Base-by-base conservation (phyloP, 2,113 vertebrate species). In the Mesocricetus auratus region DNA sequence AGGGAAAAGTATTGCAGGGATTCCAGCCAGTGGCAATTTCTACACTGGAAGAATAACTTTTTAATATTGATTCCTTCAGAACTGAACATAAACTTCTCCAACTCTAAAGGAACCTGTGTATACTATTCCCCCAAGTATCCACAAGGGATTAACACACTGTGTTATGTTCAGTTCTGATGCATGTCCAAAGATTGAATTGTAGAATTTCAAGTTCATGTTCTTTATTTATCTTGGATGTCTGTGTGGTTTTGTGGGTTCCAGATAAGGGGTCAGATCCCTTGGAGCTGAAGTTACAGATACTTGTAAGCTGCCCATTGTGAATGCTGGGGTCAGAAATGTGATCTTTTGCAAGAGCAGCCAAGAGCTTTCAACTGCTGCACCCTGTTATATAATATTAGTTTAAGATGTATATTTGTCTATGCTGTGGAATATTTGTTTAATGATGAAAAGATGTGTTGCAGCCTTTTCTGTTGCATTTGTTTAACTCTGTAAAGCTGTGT, bases 41-140 rank as follows among this genome's bases (percentile, higher is more conserved):
- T 36, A 91, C 8, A 77, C 45, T 86, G 71, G 22, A 89, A 81
- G 2, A 86, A 92, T 26, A 47, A 53, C 31, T 85, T 74, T 86
- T 92, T 82, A 82, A 58, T 45, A 90, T 21, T 69, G 86, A 56
- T 56, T 15, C 89, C 45, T 91, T 86, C 77, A 94, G 94, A 96
- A 42, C 26, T 42, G 29, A 90, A 75, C 24, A 88, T 16, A 78
- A 90, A 73, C 42, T 31, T 86, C 58, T 62, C 90, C 50, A 90
- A 86, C 93, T 53, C 39, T 66, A 47, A 90, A 82, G 71, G 75
- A 81, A 53, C 26, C 4, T 62, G 21, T 56, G 73, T 66, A 75
- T 16, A 53, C 36, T 21, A 60, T 50, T 71, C 22, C 1, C 29
- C 62, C 39, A 24, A 16, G 56, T 45, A 47, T 62, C 56, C 19